Conservation (phyloP, 2,888 invertebrate species). For the Osedax frankpressi region DNA sequence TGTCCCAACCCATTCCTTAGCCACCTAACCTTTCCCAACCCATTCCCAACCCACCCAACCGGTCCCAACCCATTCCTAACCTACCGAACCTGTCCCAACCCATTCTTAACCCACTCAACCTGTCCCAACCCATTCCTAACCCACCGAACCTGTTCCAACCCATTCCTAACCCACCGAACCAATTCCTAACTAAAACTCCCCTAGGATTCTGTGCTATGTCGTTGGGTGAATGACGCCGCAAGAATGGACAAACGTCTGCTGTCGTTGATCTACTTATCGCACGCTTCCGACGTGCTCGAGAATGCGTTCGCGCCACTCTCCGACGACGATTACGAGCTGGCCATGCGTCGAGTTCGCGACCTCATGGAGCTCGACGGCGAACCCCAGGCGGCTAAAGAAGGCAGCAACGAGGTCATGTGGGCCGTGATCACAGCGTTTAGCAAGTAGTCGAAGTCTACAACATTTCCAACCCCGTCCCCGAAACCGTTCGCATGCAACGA, state of each 20-base stretch:
- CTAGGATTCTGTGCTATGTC: slow-evolving; percentile 74
- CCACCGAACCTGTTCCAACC: too few species aligned
- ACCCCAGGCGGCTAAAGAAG: slow-evolving; percentile 71
- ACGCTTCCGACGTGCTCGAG: slow-evolving; percentile 95
- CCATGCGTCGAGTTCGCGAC: slow-evolving; percentile 89
- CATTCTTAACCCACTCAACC: too few species aligned
- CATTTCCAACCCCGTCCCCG: neutral
- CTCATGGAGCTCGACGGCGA: slow-evolving; percentile 93
- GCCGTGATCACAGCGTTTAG: slow-evolving; percentile 96
- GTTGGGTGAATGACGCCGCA: slow-evolving; percentile 89
- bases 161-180: too few species aligned
- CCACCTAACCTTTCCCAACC: too few species aligned
- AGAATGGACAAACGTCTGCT: slow-evolving; percentile 89
- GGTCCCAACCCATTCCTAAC: too few species aligned
- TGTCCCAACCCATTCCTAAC: too few species aligned
- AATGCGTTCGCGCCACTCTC: slow-evolving; percentile 97
- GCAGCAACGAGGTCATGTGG: slow-evolving; percentile 74
- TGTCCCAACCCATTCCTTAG: too few species aligned
- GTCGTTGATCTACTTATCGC: slow-evolving; percentile 83
- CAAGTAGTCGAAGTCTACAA: slow-evolving; percentile 54
- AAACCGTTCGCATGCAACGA: too few species aligned
- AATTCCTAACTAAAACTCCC: too few species aligned
- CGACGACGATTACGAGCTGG: slow-evolving; percentile 86
- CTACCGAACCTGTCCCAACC: too few species aligned
- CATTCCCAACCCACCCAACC: too few species aligned